Conservation (phyloP, 2,797 vertebrate species). For the Enteromius treurensis region DNA sequence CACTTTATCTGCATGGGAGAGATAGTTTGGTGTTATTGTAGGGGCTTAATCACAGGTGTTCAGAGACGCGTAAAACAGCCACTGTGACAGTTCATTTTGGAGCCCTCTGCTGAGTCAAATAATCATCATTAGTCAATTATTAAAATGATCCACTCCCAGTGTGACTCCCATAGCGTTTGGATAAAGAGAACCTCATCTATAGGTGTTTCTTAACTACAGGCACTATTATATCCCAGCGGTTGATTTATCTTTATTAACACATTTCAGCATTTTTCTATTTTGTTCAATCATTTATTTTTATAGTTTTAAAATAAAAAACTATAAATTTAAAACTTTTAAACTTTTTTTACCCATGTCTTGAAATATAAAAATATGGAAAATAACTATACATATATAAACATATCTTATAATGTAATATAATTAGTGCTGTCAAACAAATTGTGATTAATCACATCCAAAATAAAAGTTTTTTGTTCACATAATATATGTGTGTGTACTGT, state of each 20-base stretch:
- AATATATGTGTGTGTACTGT: too few species aligned
- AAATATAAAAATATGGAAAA: neutral
- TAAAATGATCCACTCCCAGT: conserved; percentile 41
- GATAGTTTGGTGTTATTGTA: conserved; percentile 48
- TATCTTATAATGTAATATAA: too few species aligned
- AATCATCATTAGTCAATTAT: conserved; percentile 50
- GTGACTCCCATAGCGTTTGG: conserved; percentile 44
- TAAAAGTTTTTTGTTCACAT: too few species aligned
- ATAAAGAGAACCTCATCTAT: conserved; percentile 35
- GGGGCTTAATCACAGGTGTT: conserved; percentile 43
- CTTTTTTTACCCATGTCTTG: neutral
- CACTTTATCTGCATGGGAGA: conserved; percentile 56
- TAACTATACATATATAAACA: neutral
- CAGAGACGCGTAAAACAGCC: conserved; percentile 35
- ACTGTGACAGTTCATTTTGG: conserved; percentile 44
- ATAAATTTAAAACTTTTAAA: neutral
- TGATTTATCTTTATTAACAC: neutral
- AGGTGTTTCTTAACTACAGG: conserved; percentile 31
- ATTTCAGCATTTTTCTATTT: neutral
- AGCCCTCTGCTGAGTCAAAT: conserved; percentile 53
- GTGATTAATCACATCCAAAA: too few species aligned
- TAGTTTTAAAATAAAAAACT: neutral
- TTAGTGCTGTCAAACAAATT: too few species aligned
- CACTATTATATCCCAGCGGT: neutral
- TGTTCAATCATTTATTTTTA: neutral